phyloP scores from a whole-genome alignment of 2,797 vertebrate species.

The Hafferia zeledoni region DNA sequence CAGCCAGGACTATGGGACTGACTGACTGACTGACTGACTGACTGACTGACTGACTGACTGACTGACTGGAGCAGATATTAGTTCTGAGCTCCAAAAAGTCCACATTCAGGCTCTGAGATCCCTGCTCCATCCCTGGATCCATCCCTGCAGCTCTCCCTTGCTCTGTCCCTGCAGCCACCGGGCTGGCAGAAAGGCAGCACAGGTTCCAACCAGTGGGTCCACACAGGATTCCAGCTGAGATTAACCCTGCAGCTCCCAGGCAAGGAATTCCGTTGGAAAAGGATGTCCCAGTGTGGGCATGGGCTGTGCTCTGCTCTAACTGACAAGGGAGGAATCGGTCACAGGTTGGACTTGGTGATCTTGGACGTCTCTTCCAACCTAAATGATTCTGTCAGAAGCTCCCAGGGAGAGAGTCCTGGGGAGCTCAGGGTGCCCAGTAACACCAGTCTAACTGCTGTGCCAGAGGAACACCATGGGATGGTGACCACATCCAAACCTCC shows the following conservation, averaged over 20 bases:
- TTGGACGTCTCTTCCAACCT: not conserved
- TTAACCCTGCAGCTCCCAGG: not conserved
- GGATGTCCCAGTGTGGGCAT: not conserved
- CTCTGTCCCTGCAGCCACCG: not conserved
- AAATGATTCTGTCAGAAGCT: not conserved
- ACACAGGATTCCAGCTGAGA: not conserved
- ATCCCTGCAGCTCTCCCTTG: not conserved
- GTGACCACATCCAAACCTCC: not conserved
- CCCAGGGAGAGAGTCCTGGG: not conserved
- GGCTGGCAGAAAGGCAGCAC: not conserved
- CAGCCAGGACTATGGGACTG: not conserved
- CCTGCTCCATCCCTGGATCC: not conserved
- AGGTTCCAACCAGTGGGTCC: rapidly evolving
- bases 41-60: not conserved
- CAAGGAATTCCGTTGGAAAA: not conserved
- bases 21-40: not conserved
- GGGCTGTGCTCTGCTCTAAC: rapidly evolving
- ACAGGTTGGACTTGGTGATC: rapidly evolving
- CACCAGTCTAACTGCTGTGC: not conserved
- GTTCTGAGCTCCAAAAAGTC: not conserved
- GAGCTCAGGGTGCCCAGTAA: not conserved
- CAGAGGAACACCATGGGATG: not conserved
- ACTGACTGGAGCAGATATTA: not conserved
- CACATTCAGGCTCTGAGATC: rapidly evolving
- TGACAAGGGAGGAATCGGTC: rapidly evolving